These are phyloP conservation scores for Agriotes lineatus DNA, from an alignment of 2,888 invertebrate species.

Conservation along the genomic window DNA sequence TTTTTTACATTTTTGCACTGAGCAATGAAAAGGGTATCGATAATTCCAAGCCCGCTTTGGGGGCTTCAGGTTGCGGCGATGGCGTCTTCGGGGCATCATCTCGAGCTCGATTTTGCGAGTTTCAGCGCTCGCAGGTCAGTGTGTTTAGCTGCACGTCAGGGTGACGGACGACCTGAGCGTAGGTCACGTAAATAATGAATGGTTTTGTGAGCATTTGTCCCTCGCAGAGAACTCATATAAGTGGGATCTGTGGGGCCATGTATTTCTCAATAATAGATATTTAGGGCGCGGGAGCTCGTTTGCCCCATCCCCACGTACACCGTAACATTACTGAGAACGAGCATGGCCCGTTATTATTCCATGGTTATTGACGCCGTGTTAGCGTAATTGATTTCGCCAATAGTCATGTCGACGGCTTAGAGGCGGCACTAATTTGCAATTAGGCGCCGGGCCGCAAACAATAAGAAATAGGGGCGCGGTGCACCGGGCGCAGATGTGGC, in stretches of 20 bases:
- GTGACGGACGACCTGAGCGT: slow-evolving; percentile 43
- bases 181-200: slow-evolving; percentile 57
- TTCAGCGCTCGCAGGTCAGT: slow-evolving; percentile 1
- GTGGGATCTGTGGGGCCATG: slow-evolving; percentile 54
- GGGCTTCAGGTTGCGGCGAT: no score
- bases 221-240: slow-evolving; percentile 53
- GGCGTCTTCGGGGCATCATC: no score
- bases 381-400: slow-evolving; percentile 28
- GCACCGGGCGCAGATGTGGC: no score
- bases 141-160: slow-evolving; percentile 8
- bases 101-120: not conserved
- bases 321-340: slow-evolving; percentile 38
- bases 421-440: no score
- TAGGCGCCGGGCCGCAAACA: no score
- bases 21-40: no score
- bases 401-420: not conserved
- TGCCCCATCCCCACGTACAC: slow-evolving; percentile 45
- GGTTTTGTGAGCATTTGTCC: slow-evolving; percentile 54
- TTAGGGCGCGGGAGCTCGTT: slow-evolving; percentile 55
- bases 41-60: no score
- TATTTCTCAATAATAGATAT: slow-evolving; percentile 59
- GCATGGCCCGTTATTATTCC: slow-evolving; percentile 30
- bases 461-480: no score
- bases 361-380: slow-evolving; percentile 24
- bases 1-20: no score